Percentiles rank a stretch among this genome's conserved stretches.
These are phyloP conservation scores for Chaetodon auriga DNA, from an alignment of 2,113 vertebrate species.

Conservation along the genomic window DNA sequence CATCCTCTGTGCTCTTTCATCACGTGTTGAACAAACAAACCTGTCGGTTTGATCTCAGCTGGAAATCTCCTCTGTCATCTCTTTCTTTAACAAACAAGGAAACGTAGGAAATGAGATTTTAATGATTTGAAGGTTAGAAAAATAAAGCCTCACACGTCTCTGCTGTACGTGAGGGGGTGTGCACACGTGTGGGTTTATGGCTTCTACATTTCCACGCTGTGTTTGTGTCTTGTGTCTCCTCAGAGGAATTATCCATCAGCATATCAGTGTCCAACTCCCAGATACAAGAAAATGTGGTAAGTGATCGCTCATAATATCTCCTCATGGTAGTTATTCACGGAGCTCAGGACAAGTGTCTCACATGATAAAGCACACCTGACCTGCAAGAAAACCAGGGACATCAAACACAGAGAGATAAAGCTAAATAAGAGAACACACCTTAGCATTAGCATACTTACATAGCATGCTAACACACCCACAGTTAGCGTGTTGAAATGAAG, in stretches of 20 bases:
- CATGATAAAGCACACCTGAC: not conserved
- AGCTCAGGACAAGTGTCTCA: not conserved
- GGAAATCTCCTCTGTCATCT: slow-evolving; percentile 8
- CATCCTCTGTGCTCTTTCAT: not conserved
- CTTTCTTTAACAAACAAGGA: not conserved
- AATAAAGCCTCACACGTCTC: slow-evolving; percentile 30
- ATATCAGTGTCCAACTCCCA: slow-evolving; percentile 95
- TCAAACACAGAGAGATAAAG: no score
- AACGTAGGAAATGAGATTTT: slow-evolving; percentile 50
- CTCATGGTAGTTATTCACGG: no score
- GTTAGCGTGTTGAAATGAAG: no score
- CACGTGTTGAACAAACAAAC: slow-evolving; percentile 14
- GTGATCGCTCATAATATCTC: slow-evolving; percentile 49
- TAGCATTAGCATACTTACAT: no score
- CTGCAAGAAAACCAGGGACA: no score
- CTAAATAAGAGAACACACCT: no score
- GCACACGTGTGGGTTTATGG: not conserved
- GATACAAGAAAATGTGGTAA: slow-evolving; percentile 94
- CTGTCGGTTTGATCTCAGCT: slow-evolving; percentile 26
- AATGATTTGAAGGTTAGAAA: slow-evolving; percentile 36
- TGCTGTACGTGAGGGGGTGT: not conserved
- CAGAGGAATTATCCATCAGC: slow-evolving; percentile 92
- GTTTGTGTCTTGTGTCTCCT: slow-evolving; percentile 41
- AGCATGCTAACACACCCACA: no score
- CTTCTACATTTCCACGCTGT: not conserved